phyloP scores from a whole-genome alignment of 2,797 vertebrate genomes.

The Oryzias dopingdopingensis region DNA sequence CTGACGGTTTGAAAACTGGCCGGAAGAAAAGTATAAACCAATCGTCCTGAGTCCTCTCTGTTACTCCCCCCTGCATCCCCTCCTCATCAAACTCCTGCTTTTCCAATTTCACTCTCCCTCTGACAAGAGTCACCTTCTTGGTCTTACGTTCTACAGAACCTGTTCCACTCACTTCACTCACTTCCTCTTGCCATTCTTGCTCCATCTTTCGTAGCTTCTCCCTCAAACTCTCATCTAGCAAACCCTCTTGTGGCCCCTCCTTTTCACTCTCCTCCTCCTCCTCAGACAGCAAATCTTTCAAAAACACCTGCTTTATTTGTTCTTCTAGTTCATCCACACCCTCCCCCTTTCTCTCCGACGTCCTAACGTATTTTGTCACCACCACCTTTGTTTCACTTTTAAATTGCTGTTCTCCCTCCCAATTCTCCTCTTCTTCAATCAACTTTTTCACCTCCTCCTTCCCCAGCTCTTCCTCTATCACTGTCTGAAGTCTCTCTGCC shows the following conservation, averaged over 20 bases:
- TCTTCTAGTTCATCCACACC: slow-evolving; percentile 66
- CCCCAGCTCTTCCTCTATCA: slow-evolving; percentile 51
- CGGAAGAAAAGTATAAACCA: slow-evolving; percentile 69
- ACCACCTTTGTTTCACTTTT: slow-evolving; percentile 9
- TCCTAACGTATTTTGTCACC: slow-evolving; percentile 29
- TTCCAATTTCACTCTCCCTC: slow-evolving; percentile 21
- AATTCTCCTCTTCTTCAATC: slow-evolving; percentile 27
- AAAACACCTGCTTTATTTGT: slow-evolving; percentile 68
- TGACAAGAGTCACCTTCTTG: slow-evolving; percentile 41
- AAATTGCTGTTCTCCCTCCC: slow-evolving; percentile 15
- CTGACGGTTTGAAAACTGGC: slow-evolving; percentile 52
- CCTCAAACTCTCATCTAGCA: slow-evolving; percentile 28
- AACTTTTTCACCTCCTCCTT: slow-evolving; percentile 56
- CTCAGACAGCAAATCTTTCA: slow-evolving; percentile 61
- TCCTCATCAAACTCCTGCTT: slow-evolving; percentile 13
- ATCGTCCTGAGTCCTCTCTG: slow-evolving; percentile 39
- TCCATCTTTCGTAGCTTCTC: slow-evolving; percentile 40
- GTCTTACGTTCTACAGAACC: slow-evolving; percentile 16
- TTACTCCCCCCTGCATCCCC: slow-evolving; percentile 4
- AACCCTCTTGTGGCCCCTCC: slow-evolving; percentile 8
- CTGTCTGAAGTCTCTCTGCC: slow-evolving; percentile 57
- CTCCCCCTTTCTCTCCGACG: slow-evolving; percentile 3
- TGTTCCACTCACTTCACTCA: slow-evolving; percentile 14
- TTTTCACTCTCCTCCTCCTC: slow-evolving; percentile 29
- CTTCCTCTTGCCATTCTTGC: slow-evolving; percentile 40